Base-by-base conservation (phyloP, 2,113 vertebrate genomes). In the Brachypodius melanocephalos region DNA sequence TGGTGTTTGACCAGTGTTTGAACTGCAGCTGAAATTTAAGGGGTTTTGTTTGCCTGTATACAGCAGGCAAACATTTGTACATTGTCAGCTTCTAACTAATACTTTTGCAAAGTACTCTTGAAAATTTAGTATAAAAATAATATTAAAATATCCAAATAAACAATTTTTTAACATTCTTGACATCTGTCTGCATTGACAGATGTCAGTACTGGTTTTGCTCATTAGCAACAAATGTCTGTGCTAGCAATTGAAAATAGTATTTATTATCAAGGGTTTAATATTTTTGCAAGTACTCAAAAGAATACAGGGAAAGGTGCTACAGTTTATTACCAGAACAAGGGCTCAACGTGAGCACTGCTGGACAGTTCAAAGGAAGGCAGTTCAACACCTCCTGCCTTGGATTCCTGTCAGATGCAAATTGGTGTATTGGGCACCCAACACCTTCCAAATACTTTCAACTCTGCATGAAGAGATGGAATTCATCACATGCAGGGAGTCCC, bases 111-210 rank as follows among this genome's bases (percentile, higher is more conserved):
- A 95, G 51, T 95, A 92, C 31, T 94, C 52, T 79, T 85, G 76
- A 97, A 95, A 95, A 97, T 97, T 93, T 80, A 72, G 52, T 65
- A 54, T 46, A 54, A 96, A 96, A 89, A 43, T 88, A 78, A 80
- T 69, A 62, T 74, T 92, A 36, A 93, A 91, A 95, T 29, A 68
- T 58, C 34, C 69, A 92, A 84, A 84, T 85, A n/a, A 89, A 89
- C 93, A 73, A 29, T 93, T 96, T 96, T 95, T 62, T 85, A 57
- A 84, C 34, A 49, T 94, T 59, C 8, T 79, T 59, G 75, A 75
- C 12, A 61, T 54, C 25, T 26, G 24, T 51, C 76, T 79, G 58
- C 11, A 77, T n/a, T 73, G 52, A 54, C 4, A 85, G 82, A 49
- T 65, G 8, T 54, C 62, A 55, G 19, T 73, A 8, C 24, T 67